Evolutionary conservation across 2,888 invertebrate genomes (phyloP).

Genomic region (Empis stercorea): DNA sequence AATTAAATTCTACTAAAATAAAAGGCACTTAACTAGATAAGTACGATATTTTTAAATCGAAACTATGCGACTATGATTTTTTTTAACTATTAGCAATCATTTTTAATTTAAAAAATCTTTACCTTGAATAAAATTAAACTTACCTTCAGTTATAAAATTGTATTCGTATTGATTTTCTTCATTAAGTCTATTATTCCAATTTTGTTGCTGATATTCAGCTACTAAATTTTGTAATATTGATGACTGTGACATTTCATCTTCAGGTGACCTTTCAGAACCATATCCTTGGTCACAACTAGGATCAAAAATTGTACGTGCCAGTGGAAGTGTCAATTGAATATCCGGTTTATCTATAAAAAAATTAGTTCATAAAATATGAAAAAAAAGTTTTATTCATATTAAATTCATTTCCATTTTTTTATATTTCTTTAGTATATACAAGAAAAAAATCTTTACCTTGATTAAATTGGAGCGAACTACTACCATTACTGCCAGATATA

Average conservation of each 20-base stretch:
- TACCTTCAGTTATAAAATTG: conserved; percentile 58
- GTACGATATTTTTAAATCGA: too few relatives aligned
- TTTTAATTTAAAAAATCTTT: too few relatives aligned
- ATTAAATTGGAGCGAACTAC: conserved; percentile 10
- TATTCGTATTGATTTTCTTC: conserved; percentile 37
- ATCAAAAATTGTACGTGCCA: conserved; percentile 27
- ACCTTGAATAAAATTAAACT: conserved; percentile 21
- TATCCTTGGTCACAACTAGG: conserved; percentile 59
- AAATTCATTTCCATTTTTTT: not conserved
- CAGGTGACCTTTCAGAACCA: conserved; percentile 62
- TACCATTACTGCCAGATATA: not conserved
- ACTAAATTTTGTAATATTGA: conserved; percentile 9
- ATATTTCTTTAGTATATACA: too few relatives aligned
- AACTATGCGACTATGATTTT: too few relatives aligned
- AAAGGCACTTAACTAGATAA: too few relatives aligned
- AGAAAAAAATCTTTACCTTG: conserved; percentile 8
- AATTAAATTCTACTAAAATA: too few relatives aligned
- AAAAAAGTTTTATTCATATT: too few relatives aligned
- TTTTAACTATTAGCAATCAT: too few relatives aligned
- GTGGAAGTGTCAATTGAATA: conserved; percentile 14
- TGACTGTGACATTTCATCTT: conserved; percentile 60
- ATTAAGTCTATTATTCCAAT: not conserved
- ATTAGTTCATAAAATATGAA: too few relatives aligned
- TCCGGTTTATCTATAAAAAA: conserved; percentile 11
- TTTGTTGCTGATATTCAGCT: not conserved